Conservation (phyloP, 2,888 invertebrate genomes). For the Phorcus lineatus region DNA sequence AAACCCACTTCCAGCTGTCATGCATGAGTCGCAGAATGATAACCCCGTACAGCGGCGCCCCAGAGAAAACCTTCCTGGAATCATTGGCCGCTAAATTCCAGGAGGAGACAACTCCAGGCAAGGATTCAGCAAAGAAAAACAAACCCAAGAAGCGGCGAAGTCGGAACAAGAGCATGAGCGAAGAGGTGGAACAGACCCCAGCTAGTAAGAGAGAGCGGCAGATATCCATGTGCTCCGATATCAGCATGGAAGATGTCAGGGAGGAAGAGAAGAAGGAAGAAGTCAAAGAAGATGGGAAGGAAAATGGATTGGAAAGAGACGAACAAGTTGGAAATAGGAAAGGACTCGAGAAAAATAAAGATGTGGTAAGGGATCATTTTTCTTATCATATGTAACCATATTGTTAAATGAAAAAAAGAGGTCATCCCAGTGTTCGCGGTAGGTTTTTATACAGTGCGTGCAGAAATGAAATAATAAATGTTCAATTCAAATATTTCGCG, state of each 20-base stretch:
- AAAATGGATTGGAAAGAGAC: no score
- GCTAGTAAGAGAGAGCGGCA: constrained; percentile 42
- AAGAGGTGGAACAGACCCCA: constrained; percentile 44
- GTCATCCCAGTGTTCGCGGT: no score
- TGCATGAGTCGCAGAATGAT: constrained; percentile 67
- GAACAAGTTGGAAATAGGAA: no score
- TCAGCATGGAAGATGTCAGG: constrained; percentile 42
- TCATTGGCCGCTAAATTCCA: constrained; percentile 47
- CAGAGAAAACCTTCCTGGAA: constrained; percentile 59
- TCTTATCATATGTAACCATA: no score
- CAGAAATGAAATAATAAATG: no score
- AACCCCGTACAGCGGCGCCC: constrained; percentile 68
- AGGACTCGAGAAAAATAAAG: no score
- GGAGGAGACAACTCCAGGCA: neutral
- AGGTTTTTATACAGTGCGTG: no score
- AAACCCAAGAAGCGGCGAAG: constrained; percentile 56
- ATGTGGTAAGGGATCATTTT: no score
- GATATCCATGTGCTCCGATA: constrained; percentile 61
- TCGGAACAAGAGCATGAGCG: constrained; percentile 55
- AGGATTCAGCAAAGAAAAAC: constrained; percentile 42
- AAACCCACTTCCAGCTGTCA: constrained; percentile 52
- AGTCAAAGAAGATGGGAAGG: neutral
- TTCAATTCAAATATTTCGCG: no score
- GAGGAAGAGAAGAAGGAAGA: neutral
- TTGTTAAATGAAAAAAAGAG: no score